Base-by-base conservation (phyloP, 2,888 invertebrate genomes). In the Lasiommata megera region DNA sequence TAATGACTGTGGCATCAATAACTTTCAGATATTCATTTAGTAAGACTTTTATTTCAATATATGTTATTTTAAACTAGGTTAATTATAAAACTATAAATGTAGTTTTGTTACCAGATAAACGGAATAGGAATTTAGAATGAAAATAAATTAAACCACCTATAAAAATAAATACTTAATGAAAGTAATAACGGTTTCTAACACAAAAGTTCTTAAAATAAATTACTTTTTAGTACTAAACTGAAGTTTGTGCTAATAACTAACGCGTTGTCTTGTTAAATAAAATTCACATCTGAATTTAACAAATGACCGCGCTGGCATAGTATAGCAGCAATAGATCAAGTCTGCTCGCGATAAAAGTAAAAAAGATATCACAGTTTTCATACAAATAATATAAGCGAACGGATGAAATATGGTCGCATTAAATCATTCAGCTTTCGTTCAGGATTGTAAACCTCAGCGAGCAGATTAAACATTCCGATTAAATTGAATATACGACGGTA, bases 391-490 rank as follows among this genome's bases (percentile, higher is more conserved):
- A 40, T 47, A 29, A 17, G 31, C 48, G 47, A 41, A 51, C 50
- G 58, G 54, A 58, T 57, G 54, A 58, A 61, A 40, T 52, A 52
- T 31, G 47, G 54, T 8, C 57, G 57, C 40, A 54, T 53, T 61
- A 61, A 61, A 58, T 58, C 54, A 61, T 58, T 58, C 61, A 54
- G 38, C 41, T 17, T 54, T 61, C 57, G 57, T 57, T 60, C 41
- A 51, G 54, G 48, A 51, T 41, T 57, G 51, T 57, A 47, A 61
- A 54, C 57, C 51, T 57, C 40, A 31, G 12, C 6, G 31, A 40
- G 47, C 51, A 70, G 73, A 79, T 77, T 73, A 71, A 65, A 77
- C 74, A 72, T 64, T 61, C 62, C 64, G 66, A 73, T 77, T 73
- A 61, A 63, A 58, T 68, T 73, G 76, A 79, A 76, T 41, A 64